Evolutionary conservation across 2,113 vertebrate genomes (phyloP).

Genomic region (Oostethus manadensis): DNA sequence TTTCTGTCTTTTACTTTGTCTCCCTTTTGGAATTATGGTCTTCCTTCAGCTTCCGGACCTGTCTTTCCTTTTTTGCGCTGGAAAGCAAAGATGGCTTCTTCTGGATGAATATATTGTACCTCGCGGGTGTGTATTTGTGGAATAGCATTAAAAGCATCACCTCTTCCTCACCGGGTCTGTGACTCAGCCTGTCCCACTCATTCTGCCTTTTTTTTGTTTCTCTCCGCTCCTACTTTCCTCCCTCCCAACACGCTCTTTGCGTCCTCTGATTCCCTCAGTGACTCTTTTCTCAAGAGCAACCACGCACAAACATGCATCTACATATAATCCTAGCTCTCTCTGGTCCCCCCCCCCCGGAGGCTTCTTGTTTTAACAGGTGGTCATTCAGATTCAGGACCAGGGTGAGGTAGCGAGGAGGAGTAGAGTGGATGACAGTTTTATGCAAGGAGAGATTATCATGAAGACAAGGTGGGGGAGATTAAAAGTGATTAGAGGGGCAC

Average conservation of each 20-base stretch:
- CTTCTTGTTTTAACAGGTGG: slow-evolving; percentile 53
- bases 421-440: not conserved
- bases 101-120: slow-evolving; percentile 8
- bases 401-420: slow-evolving; percentile 16
- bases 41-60: not conserved
- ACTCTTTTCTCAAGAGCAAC: slow-evolving; percentile 35
- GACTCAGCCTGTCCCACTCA: slow-evolving; percentile 4
- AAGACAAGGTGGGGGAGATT: not conserved
- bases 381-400: slow-evolving; percentile 59
- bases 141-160: slow-evolving; percentile 17
- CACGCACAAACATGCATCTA: slow-evolving; percentile 21
- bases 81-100: slow-evolving; percentile 1
- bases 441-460: not conserved
- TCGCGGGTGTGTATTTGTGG: slow-evolving; percentile 27
- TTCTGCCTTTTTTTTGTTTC: not conserved
- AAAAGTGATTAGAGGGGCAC: slow-evolving; percentile 4
- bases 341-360: slow-evolving; percentile 21
- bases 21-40: slow-evolving; percentile 2
- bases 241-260: not conserved
- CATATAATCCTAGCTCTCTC: not conserved
- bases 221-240: not conserved
- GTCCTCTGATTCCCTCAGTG: slow-evolving; percentile 37
- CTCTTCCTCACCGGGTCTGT: slow-evolving; percentile 7
- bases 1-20: slow-evolving; percentile 4
- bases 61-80: not conserved